Conservation (phyloP, 1,140 invertebrate genomes). For the Parapsyche elsis region DNA sequence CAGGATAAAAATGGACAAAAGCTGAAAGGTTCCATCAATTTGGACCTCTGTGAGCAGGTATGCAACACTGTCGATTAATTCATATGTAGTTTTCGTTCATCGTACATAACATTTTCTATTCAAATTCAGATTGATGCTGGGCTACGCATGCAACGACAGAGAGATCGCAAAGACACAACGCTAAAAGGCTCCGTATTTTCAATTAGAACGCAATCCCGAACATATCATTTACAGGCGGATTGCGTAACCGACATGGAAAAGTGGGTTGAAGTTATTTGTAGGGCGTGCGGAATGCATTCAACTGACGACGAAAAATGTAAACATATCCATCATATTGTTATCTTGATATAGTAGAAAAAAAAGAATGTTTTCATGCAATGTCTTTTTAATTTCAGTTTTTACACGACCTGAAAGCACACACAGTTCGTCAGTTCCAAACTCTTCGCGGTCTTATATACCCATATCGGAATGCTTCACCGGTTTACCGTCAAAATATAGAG, state of each 20-base stretch:
- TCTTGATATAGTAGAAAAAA: background rate
- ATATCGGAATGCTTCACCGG: conserved; percentile 93
- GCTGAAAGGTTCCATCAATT: conserved; percentile 90
- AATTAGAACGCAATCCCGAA: conserved; percentile 87
- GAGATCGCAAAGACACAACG: conserved; percentile 81
- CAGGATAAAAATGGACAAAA: conserved; percentile 87
- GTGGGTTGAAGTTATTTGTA: conserved; percentile 95
- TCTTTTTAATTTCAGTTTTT: conserved; percentile 16
- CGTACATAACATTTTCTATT: background rate
- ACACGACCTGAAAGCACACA: background rate
- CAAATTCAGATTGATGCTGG: conserved; percentile 80
- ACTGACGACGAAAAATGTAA: conserved; percentile 73
- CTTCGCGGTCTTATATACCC: conserved; percentile 81
- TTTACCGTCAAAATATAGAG: conserved; percentile 61
- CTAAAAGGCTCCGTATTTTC: conserved; percentile 82
- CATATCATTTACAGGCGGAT: conserved; percentile 92
- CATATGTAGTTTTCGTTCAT: background rate
- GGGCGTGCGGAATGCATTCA: conserved; percentile 88
- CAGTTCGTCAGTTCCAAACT: conserved; percentile 48
- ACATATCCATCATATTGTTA: background rate
- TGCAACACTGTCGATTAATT: conserved; percentile 20
- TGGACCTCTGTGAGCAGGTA: conserved; percentile 96
- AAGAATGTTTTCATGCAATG: background rate
- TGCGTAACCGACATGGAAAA: conserved; percentile 92
- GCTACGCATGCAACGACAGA: conserved; percentile 78